Conservation (phyloP, 1,140 invertebrate genomes). For the Drosophila simulans region DNA sequence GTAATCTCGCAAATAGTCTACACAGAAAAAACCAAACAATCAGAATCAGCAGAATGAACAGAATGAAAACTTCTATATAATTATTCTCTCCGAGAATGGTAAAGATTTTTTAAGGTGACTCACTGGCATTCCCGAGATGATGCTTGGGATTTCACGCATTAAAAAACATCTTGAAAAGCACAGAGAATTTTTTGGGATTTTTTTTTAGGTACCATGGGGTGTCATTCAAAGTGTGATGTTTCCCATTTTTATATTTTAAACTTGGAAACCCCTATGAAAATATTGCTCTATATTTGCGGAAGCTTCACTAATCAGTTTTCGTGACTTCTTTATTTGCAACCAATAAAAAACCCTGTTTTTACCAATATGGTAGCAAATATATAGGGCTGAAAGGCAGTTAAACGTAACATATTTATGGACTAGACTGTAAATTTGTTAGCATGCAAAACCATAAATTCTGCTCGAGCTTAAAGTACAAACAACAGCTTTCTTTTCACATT, state of each 20-base stretch:
- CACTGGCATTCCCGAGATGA: slow-evolving; percentile 36
- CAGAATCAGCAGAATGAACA: not conserved
- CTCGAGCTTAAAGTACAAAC: too few relatives aligned
- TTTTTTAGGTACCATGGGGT: not conserved
- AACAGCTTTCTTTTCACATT: too few relatives aligned
- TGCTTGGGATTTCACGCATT: slow-evolving; percentile 6
- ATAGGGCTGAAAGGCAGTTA: too few relatives aligned
- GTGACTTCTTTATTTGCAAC: slow-evolving; percentile 25
- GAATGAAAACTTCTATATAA: slow-evolving; percentile 5
- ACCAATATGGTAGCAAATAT: not conserved
- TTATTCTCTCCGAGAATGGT: not conserved
- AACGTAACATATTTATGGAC: too few relatives aligned
- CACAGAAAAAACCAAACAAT: slow-evolving; percentile 25
- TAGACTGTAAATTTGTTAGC: too few relatives aligned
- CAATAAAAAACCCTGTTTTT: not conserved
- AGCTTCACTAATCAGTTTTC: not conserved
- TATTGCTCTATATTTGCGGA: not conserved
- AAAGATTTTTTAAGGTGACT: slow-evolving; percentile 11
- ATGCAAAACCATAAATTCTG: too few relatives aligned
- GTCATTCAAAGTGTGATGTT: not conserved
- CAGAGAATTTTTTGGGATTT: slow-evolving; percentile 1
- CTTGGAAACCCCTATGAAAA: not conserved
- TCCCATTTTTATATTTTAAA: not conserved
- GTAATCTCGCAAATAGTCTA: slow-evolving; percentile 37
- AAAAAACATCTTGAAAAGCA: not conserved